These are phyloP conservation scores for Nebria ingens DNA, from an alignment of 1,140 invertebrate genomes.

Conservation along the genomic window DNA sequence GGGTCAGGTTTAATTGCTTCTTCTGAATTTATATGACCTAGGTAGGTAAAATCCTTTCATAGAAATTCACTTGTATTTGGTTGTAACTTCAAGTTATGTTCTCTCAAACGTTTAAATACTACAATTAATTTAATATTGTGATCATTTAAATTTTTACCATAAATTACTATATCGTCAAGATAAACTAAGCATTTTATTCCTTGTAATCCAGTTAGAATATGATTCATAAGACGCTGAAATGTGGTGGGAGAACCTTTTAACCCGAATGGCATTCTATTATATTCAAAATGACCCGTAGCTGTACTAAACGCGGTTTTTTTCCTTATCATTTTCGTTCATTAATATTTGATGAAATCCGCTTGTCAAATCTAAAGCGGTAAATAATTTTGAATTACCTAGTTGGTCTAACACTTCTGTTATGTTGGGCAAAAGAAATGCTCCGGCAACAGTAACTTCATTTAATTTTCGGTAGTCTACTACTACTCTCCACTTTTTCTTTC, in stretches of 20 bases:
- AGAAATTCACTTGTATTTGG: no score
- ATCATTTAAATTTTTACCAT: neutral
- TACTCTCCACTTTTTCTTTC: constrained; percentile 28
- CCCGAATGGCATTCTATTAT: constrained; percentile 1
- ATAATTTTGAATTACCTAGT: constrained; percentile 32
- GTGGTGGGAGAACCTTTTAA: constrained; percentile 2
- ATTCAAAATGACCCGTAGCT: neutral
- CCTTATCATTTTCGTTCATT: constrained; percentile 23
- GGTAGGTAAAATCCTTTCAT: no score
- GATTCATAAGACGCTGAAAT: constrained; percentile 1
- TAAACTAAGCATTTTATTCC: neutral
- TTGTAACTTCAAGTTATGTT: neutral
- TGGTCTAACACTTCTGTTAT: constrained; percentile 36
- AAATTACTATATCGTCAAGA: neutral
- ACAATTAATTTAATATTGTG: neutral
- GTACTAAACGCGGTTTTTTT: constrained; percentile 8
- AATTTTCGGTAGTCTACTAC: constrained; percentile 31
- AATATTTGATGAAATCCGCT: constrained; percentile 39
- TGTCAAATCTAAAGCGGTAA: constrained; percentile 36
- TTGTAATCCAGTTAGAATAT: neutral
- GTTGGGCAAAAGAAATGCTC: constrained; percentile 38
- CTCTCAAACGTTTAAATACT: neutral
- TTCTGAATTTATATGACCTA: no score
- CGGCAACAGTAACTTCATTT: constrained; percentile 29
- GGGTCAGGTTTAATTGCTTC: no score